A percentile compares a stretch with the other conserved stretches of the same genome.
Conservation (phyloP, 1,140 invertebrate species). For the Odontomachus brunneus region DNA sequence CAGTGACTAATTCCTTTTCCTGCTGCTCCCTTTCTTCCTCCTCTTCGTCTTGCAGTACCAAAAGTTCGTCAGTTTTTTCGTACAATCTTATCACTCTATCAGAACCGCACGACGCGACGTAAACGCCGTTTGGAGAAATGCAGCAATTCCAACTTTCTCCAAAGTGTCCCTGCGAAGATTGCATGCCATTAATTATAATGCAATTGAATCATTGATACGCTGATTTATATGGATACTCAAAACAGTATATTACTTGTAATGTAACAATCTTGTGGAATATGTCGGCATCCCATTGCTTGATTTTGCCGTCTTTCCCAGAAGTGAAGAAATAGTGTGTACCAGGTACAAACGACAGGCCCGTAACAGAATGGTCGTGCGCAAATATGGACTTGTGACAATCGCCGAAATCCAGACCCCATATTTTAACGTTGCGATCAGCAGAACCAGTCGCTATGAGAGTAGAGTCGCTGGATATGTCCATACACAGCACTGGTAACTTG, state of each 20-base stretch:
- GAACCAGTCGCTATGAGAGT: conserved; percentile 96
- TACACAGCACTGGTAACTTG: conserved; percentile 95
- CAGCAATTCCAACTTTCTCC: conserved; percentile 91
- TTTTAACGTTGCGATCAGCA: conserved; percentile 97
- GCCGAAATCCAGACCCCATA: conserved; percentile 99
- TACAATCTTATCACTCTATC: conserved; percentile 96
- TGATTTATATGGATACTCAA: conserved; percentile 29
- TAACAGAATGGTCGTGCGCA: conserved; percentile 98
- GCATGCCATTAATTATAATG: neutral
- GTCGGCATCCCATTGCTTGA: conserved; percentile 99
- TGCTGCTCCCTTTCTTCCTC: conserved; percentile 92
- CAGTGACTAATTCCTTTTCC: conserved; percentile 90
- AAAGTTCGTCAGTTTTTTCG: conserved; percentile 94
- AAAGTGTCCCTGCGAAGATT: conserved; percentile 89
- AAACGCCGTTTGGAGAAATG: conserved; percentile 93
- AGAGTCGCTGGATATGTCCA: conserved; percentile 98
- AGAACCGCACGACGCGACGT: conserved; percentile 93
- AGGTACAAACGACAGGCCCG: conserved; percentile 94
- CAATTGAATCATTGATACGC: neutral
- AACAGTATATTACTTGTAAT: conserved; percentile 89
- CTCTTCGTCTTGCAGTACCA: conserved; percentile 96
- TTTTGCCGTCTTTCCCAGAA: conserved; percentile 95
- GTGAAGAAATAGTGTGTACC: conserved; percentile 97
- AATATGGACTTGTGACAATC: conserved; percentile 96
- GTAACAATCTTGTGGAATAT: conserved; percentile 96